Evolutionary conservation across 2,888 invertebrate genomes (phyloP), one percentile per base, ranked within the genome.

Genomic region (Gari tellinella): DNA sequence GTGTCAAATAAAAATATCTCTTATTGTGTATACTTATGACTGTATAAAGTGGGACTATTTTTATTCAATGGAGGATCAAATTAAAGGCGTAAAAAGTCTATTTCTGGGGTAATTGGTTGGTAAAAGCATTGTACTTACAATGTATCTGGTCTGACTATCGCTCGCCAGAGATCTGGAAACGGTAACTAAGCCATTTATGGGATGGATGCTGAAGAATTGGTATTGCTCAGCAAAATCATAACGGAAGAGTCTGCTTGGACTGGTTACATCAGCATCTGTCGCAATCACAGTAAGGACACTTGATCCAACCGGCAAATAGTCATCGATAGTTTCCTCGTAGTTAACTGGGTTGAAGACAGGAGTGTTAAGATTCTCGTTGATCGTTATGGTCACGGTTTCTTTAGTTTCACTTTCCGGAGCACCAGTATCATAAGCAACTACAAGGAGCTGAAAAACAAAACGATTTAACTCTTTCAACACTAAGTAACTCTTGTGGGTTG

Each of bases 161-260:
- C 72, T 48, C 0, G 84, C 94, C 58, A 97, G 91, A 89, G 97
- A 96, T 88, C 97, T 97, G 31, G 96, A 94, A 0, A 97, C 95
- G 61, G 95, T 94, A 19, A 97, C 93, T 0, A 95, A 94, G 4
- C 57, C 57, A 0, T 95, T 95, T 75, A 97, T 97, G 0, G 97
- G 95, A 91, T 97, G 97, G 5, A 97, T 95, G 83, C 96, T 95
- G 93, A 98, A 98, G 91, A 96, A 97, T 85, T 96, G 96, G 0
- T 94, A 93, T 0, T 96, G 95, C 88, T 96, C 96, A 17, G 17
- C 49, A 26, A 57, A 58, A 7, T 64, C 48, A 1, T 57, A 23
- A 26, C 66, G 67, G 2, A 57, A 67, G 0, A 72, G 63, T 56
- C 87, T 89, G 74, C 89, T 88, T 8, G 89, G 88, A 23, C 75